Base-by-base conservation (phyloP, 2,113 vertebrate species). In the Colistium nudipinnis region DNA sequence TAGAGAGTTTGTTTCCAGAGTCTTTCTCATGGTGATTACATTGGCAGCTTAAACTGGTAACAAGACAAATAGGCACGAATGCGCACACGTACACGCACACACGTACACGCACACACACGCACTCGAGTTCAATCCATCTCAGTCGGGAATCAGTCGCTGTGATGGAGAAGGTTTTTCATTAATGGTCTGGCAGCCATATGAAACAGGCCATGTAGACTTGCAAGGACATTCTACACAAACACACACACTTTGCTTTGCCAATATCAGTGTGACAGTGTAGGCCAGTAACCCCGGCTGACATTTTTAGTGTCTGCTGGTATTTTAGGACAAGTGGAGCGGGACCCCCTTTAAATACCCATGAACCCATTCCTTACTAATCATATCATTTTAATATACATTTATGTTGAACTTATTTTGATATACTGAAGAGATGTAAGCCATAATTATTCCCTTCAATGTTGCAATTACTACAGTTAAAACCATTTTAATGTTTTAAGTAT, bases 11-110 rank as follows among this genome's bases (percentile, higher is more conserved):
- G 38, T 87, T 85, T 87, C 78, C 73, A 80, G 76, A 81, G 70
- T 76, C 87, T 89, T 88, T 90, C 80, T 88, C 78, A 91, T 88
- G 88, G 83, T 89, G 85, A 91, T 91, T 80, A 68, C 70, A 74
- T 79, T 89, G 86, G 89, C 86, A 88, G 76, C 86, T 82, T 60
- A 25, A 81, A 78, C 74, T 90, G 65, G 78, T 81, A 74, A 83
- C 70, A 74, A 75, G 74, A 87, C 80, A 85, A 83, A 82, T 71
- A 45, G 61, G 24, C 53, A 44, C 36, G 25, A 52, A 61, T 53
- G 67, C n/a, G 38, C 45, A 41, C 38, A 62, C 20, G 28, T 31
- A 30, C 44, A 12, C 19, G 74, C 45, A 28, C 49, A 49, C 55
- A 68, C 43, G 55, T 41, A 31, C 44, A 47, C 64, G 22, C 43